Evolutionary conservation across 2,113 vertebrate genomes (phyloP), one percentile per base, ranked within the genome.

Genomic region (Natator depressus): DNA sequence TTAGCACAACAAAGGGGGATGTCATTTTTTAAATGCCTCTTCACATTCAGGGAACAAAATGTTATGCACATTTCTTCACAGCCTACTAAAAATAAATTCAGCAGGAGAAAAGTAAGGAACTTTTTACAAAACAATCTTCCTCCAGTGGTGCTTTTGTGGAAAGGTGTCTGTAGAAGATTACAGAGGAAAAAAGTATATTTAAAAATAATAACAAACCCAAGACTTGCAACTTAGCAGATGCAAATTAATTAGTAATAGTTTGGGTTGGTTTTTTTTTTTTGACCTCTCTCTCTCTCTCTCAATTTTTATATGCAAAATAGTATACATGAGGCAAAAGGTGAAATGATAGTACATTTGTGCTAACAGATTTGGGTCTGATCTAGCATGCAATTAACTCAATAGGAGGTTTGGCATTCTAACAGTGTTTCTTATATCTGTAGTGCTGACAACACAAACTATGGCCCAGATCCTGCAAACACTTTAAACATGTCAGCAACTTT

Each of bases 1-100:
- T 95, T 80, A 89, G 86, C 14, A 90, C 72, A 96, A 80, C 88
- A 95, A 96, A 96, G 93, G 4, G 20, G 4, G 54, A 19, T 81
- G 82, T 54, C 35, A 81, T 80, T 86, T 83, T 79, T 91, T 91
- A 83, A 89, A 46, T 72, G 19, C 14, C 42, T 96, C 76, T 94
- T 96, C 59, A 85, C 17, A 55, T 88, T 93, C n/a, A 93, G 89
- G 50, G 87, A 95, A 82, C 82, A 96, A 97, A 97, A 94, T 89
- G 76, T 90, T 95, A 91, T 95, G n/a, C 53, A 59, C 3, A 5
- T 95, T 94, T 96, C 62, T 91, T 93, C 55, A 51, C 79, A 90
- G 80, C 2, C 5, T 86, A 47, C 90, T 91, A 90, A 95, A 96
- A 96, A 92, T 80, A 96, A 90, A 83, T 82, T 8, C 19, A 91